Base-by-base conservation (phyloP, 2,888 invertebrate species). In the Malthinus flaveolus region DNA sequence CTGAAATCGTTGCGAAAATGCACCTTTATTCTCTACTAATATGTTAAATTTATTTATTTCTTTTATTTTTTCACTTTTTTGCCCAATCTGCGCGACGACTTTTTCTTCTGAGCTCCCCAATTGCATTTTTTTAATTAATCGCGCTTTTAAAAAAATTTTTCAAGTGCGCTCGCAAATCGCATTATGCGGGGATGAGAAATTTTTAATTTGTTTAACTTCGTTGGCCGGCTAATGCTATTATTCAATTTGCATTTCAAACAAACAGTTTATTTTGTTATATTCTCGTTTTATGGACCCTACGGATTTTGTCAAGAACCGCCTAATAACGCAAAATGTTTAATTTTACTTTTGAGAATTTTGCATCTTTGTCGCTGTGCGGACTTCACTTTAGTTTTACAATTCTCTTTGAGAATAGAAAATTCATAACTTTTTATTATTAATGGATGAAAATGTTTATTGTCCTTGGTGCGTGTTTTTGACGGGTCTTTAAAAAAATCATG, bases 181-280 rank as follows among this genome's bases (percentile, higher is more conserved):
- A 49, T 60, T 54, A 46, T 46, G n/a, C n/a, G 33, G 33, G 23
- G 23, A 42, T 42, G 23, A 34, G 49, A 45, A 51, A 57, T 62
- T 63, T 61, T 58, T 63, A 63, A 63, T 63, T 49, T 55, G 42
- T 36, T 61, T 52, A 61, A 58, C 49, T 58, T 52, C 33, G 49
- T 36, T 53, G 58, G 49, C 60, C 48, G 52, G 58, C 50, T 63
- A 58, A 63, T 53, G 44, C 58, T 45, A 49, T 61, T 58, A 61
- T 52, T 55, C 54, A 46, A 63, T 63, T 63, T 63, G 60, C 57
- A 63, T 63, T 58, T 58, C 60, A 61, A 58, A 61, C 63, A 55
- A 61, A 56, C 58, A 47, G 8, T 49, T 59, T 59, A 57, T 52
- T 56, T 59, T 50, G 35, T 50, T 59, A 37, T 34, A 46, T 45